A percentile compares a stretch with the other conserved stretches of the same genome.
Conservation (phyloP, 2,113 vertebrate species). For the Sceloporus undulatus region DNA sequence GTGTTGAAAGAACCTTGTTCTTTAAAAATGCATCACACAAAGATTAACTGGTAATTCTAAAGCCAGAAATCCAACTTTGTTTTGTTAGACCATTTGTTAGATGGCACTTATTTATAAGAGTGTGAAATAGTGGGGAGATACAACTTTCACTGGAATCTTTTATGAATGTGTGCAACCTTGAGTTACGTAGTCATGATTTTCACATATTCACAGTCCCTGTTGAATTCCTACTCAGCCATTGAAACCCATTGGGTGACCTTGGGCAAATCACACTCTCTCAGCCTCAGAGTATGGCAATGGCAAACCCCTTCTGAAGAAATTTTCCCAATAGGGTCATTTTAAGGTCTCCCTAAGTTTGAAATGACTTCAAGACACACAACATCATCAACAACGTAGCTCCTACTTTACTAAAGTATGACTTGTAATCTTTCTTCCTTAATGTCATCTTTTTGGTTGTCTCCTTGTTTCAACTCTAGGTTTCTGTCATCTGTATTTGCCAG, state of each 20-base stretch:
- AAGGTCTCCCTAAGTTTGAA: too few species aligned
- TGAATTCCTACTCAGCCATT: too few species aligned
- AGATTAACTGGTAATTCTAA: accelerated
- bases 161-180: too few species aligned
- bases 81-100: not conserved
- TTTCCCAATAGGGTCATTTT: too few species aligned
- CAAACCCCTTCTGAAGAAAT: too few species aligned
- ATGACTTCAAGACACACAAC: too few species aligned
- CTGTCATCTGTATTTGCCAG: constrained; percentile 83
- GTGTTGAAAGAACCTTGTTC: not conserved
- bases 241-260: too few species aligned
- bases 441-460: not conserved
- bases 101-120: not conserved
- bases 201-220: too few species aligned
- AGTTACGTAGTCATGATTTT: too few species aligned
- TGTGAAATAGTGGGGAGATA: not conserved
- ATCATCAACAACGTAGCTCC: not conserved
- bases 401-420: not conserved
- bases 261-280: too few species aligned
- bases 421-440: not conserved
- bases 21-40: accelerated
- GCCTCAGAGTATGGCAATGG: too few species aligned
- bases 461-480: constrained; percentile 74
- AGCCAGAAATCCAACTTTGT: not conserved
- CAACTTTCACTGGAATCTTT: too few species aligned